These are phyloP conservation scores for Pachypsylla venusta DNA, from an alignment of 1,140 invertebrate genomes.

Conservation along the genomic window DNA sequence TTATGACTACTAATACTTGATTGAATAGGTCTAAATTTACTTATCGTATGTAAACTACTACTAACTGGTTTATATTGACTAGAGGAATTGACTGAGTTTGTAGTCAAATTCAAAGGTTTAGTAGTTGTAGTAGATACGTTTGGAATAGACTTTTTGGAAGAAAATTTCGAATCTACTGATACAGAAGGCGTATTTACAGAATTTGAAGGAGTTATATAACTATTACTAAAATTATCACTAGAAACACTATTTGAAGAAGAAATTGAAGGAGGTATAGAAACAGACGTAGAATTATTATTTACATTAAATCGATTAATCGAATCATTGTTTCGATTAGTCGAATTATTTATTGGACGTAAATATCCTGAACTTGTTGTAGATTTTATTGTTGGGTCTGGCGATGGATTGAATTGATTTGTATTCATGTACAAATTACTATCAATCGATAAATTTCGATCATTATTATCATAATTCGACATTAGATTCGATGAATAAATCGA, in stretches of 20 bases:
- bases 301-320: background rate
- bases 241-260: background rate
- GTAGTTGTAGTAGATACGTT: background rate
- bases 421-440: slow-evolving; percentile 35
- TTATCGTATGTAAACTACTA: background rate
- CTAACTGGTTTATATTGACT: background rate
- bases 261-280: background rate
- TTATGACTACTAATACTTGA: background rate
- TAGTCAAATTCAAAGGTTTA: no score
- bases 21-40: background rate
- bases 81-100: background rate
- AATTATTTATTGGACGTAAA: slow-evolving; percentile 47
- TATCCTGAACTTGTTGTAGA: slow-evolving; percentile 55
- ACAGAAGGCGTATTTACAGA: no score
- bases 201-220: background rate
- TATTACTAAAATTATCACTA: background rate
- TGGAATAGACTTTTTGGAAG: background rate
- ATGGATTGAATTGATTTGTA: slow-evolving; percentile 24
- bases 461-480: slow-evolving; percentile 35
- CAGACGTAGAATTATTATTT: background rate
- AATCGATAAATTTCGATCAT: slow-evolving; percentile 13
- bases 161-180: no score
- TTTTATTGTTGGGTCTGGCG: slow-evolving; percentile 30
- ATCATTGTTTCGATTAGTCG: slow-evolving; percentile 32
- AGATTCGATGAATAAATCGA: slow-evolving; percentile 69